A percentile compares a stretch with the other conserved stretches of the same genome.
These are phyloP conservation scores for Perizoma affinitatum DNA, from an alignment of 2,888 invertebrate species.

Conservation along the genomic window DNA sequence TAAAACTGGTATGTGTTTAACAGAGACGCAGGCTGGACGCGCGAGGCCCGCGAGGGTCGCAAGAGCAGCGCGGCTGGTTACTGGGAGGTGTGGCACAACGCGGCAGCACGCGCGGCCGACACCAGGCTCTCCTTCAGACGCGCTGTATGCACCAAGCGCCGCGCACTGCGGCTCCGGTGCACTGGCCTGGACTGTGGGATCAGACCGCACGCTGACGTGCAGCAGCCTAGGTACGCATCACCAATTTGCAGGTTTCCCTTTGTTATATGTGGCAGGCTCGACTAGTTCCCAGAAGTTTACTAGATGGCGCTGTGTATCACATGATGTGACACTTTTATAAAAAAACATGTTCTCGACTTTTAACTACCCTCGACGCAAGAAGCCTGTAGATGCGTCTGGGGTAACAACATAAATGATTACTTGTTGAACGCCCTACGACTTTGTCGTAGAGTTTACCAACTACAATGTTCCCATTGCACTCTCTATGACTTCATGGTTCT, in stretches of 20 bases:
- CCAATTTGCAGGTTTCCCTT: neutral
- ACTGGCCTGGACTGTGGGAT: conserved; percentile 88
- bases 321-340: too few species aligned
- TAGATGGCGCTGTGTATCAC: too few species aligned
- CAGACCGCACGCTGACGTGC: conserved; percentile 85
- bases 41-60: conserved; percentile 74
- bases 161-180: conserved; percentile 88
- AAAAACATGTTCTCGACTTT: too few species aligned
- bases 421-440: too few species aligned
- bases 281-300: too few species aligned
- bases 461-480: too few species aligned
- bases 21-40: conserved; percentile 71
- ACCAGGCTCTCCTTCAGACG: conserved; percentile 87
- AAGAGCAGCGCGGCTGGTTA: conserved; percentile 71
- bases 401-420: too few species aligned
- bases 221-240: conserved; percentile 86
- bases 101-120: conserved; percentile 79
- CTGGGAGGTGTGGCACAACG: conserved; percentile 85
- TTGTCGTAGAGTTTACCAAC: too few species aligned
- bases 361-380: too few species aligned
- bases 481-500: too few species aligned
- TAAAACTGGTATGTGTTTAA: conserved; percentile 10
- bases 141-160: conserved; percentile 84
- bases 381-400: too few species aligned
- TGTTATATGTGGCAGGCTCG: neutral